phyloP scores from a whole-genome alignment of 2,888 invertebrate genomes.

The Rhaphigaster nebulosa region DNA sequence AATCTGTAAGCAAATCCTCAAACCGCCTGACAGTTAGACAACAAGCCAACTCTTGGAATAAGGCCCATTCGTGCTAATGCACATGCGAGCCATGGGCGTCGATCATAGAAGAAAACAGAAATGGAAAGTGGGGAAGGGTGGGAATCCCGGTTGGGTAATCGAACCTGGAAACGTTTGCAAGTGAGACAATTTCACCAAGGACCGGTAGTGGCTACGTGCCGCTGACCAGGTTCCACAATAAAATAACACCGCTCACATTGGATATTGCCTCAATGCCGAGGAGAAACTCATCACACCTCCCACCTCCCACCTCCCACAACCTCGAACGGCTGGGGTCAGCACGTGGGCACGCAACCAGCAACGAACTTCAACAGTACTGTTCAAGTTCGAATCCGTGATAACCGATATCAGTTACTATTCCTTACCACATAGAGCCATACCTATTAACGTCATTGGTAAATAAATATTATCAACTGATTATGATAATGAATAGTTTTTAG shows the following conservation, averaged over 20 bases:
- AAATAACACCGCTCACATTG: neutral
- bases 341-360: neutral
- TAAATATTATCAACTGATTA: too few relatives aligned
- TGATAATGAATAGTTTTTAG: too few relatives aligned
- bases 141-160: slow-evolving; percentile 33
- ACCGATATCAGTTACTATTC: too few relatives aligned
- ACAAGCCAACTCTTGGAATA: neutral
- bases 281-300: neutral
- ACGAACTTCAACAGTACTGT: neutral
- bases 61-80: neutral
- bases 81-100: neutral
- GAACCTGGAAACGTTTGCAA: slow-evolving; percentile 20
- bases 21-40: neutral
- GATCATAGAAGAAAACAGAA: slow-evolving; percentile 28
- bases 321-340: neutral
- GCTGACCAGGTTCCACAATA: slow-evolving; percentile 33
- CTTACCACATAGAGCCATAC: too few relatives aligned
- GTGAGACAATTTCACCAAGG: slow-evolving; percentile 38
- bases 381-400: too few relatives aligned
- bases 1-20: neutral
- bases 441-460: too few relatives aligned
- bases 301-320: neutral
- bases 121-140: slow-evolving; percentile 17
- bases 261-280: slow-evolving; percentile 7
- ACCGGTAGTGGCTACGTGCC: slow-evolving; percentile 42